Base-by-base conservation (phyloP, 2,888 invertebrate genomes). In the Elegia similella region DNA sequence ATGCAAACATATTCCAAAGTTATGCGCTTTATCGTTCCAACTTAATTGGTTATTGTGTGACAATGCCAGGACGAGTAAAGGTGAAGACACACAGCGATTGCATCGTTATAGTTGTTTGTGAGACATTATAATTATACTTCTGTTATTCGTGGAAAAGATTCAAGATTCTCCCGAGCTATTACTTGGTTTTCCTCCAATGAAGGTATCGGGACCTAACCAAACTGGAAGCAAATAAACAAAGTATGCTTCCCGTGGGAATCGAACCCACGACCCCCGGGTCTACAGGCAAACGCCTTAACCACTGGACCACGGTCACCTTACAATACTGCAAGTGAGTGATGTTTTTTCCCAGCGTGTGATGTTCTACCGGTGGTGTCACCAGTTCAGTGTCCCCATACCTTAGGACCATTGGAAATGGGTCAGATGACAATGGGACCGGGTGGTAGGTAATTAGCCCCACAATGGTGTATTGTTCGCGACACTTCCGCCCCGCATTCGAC, bases 1-100 rank as follows among this genome's bases (percentile, higher is more conserved):
- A 38, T 16, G 16, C 16, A 34, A 50, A 30, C 50, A 42, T 53
- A 53, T 54, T 54, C 53, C 23, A 17, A n/a, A 6, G 54, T 12
- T 10, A 43, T 30, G 29, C 13, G 16, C 32, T 56, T 64, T 62
- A 58, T 72, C 68, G 74, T 78, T 66, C 72, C 67, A 58, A 66
- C 67, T 70, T 84, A 84, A 86, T 87, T 84, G 85, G 78, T 74
- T 76, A 87, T 87, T 87, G 86, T 88, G 84, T 85, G 86, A 70
- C 84, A 86, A 86, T 86, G 72, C 66, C 81, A 69, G 54, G 54
- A 32, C 32, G 54, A 12, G 34, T 50, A 68, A 68, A 68, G 66
- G 63, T n/a, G 44, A 8, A 55, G 52, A 12, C 44, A 54, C 59
- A 59, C 42, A 16, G 13, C 10, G 15, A 34, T 50, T 34, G 16